phyloP scores from a whole-genome alignment of 2,888 invertebrate genomes.

The Acanthopleura granulata region DNA sequence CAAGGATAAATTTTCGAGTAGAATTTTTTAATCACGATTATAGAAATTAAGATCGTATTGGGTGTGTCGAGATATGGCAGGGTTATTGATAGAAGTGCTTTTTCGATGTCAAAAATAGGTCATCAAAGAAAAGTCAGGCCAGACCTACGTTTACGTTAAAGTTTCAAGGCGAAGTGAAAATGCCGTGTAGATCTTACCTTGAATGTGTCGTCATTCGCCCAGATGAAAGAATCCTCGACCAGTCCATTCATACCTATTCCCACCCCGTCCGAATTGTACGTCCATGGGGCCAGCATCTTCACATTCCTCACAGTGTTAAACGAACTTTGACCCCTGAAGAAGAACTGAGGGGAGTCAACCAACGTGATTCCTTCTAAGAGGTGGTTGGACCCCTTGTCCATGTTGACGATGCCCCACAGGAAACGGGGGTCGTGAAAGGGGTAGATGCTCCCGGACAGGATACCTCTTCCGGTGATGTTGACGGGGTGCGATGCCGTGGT shows the following conservation, averaged over 20 bases:
- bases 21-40: too few species aligned
- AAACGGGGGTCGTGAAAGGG: constrained; percentile 21
- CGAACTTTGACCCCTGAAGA: not conserved
- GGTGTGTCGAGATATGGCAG: too few species aligned
- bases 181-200: constrained; percentile 22
- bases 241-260: constrained; percentile 18
- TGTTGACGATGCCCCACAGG: constrained; percentile 12
- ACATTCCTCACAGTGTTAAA: not conserved
- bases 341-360: constrained; percentile 4
- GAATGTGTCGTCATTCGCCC: constrained; percentile 29
- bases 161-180: too few species aligned
- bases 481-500: constrained; percentile 19
- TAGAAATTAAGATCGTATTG: too few species aligned
- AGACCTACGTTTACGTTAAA: too few species aligned
- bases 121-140: too few species aligned
- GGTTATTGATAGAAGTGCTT: too few species aligned
- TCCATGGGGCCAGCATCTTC: constrained; percentile 1
- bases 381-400: constrained; percentile 23
- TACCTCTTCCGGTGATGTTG: constrained; percentile 27
- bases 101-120: too few species aligned
- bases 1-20: too few species aligned
- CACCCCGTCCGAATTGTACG: not conserved
- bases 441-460: constrained; percentile 21
- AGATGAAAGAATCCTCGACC: constrained; percentile 26
- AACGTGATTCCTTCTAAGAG: constrained; percentile 23